Conservation (phyloP, 2,113 vertebrate genomes). For the Glaucomys volans region DNA sequence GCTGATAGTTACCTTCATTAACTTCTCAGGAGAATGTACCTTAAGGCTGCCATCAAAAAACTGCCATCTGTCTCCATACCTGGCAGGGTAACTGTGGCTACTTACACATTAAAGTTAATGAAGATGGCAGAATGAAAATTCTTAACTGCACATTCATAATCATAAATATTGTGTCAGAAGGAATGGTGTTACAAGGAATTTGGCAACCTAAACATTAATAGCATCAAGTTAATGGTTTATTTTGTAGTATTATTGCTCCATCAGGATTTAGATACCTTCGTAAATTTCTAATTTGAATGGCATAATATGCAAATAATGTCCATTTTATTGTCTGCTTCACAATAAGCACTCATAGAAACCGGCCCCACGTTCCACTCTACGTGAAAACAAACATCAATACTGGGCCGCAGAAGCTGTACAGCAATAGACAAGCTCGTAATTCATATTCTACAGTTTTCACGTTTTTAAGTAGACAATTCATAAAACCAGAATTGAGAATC, state of each 20-base stretch:
- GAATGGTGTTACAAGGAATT: slow-evolving; percentile 45
- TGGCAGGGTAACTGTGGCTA: slow-evolving; percentile 52
- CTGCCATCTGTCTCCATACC: slow-evolving; percentile 43
- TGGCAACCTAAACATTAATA: slow-evolving; percentile 52
- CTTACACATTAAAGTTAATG: slow-evolving; percentile 69
- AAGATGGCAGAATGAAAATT: slow-evolving; percentile 70
- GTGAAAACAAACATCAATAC: slow-evolving; percentile 60
- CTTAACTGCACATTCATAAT: slow-evolving; percentile 41
- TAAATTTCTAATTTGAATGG: slow-evolving; percentile 60
- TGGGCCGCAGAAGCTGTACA: neutral
- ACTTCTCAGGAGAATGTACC: neutral
- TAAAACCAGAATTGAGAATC: slow-evolving; percentile 66
- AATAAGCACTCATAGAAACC: neutral
- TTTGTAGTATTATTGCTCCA: slow-evolving; percentile 25
- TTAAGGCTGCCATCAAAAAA: slow-evolving; percentile 45
- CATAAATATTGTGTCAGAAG: slow-evolving; percentile 70
- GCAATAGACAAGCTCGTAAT: slow-evolving; percentile 21
- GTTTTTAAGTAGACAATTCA: slow-evolving; percentile 45
- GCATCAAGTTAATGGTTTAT: slow-evolving; percentile 46
- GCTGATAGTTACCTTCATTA: slow-evolving; percentile 39
- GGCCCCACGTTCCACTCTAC: neutral
- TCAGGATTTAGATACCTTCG: slow-evolving; percentile 62
- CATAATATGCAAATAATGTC: slow-evolving; percentile 55
- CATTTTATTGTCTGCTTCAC: slow-evolving; percentile 59
- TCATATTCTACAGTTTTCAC: slow-evolving; percentile 54